Evolutionary conservation across 2,888 invertebrate genomes (phyloP), one percentile per base, ranked within the genome.

Genomic region (Boloria euphrosyne): DNA sequence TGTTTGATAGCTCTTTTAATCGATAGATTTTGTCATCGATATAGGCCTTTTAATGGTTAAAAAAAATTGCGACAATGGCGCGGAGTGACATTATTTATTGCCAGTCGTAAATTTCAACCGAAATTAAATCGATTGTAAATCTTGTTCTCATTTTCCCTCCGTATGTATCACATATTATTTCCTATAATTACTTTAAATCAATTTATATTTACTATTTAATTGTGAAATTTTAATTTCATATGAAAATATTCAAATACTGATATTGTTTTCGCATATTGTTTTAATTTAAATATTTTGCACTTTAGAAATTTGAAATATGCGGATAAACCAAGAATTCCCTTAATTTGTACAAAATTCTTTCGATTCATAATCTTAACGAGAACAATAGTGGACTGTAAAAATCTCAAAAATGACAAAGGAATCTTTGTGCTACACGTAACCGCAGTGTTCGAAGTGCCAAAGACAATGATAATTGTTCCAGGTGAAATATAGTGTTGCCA

Each of bases 401-500:
- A 76, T 74, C 76, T 80, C 74, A 69, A 74, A 74, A 66, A 67
- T 68, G 72, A 80, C 82, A 85, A 83, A 80, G 75, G 76, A 75
- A 73, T 78, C 72, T 75, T 75, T 75, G 75, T 76, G 76, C 74
- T 76, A 78, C 57, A 59, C 76, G 78, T 78, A 80, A 87, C 85
- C 86, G 78, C 85, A 82, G 78, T 79, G 80, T 79, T 81, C 70
- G 75, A 89, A 89, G 90, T 90, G 91, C 82, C 87, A 91, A 91
- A 92, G 89, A 92, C 92, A 91, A 92, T 90, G 91, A 87, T 91
- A 90, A 91, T 91, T 91, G 92, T 91, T 87, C 89, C 86, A 86
- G 83, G 82, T 90, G 90, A 91, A 88, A 89, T 91, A 91, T 92
- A 89, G 90, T 85, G 85, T 85, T 88, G 89, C 89, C 88, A 88